Evolutionary conservation across 2,113 vertebrate species (phyloP).

Genomic region (Uropsilus gracilis): DNA sequence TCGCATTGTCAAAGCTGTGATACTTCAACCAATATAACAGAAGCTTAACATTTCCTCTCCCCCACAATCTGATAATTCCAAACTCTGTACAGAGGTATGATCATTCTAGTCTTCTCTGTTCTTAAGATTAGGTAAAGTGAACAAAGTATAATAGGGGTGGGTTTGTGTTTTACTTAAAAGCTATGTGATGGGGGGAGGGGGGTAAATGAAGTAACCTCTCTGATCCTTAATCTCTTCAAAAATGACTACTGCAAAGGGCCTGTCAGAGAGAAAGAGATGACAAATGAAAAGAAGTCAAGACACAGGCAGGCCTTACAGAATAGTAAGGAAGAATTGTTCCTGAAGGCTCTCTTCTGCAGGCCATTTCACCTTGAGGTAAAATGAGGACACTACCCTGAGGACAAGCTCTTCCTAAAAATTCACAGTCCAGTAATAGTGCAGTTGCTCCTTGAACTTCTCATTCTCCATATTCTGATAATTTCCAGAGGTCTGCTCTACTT

Average conservation of each 20-base stretch:
- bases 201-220: constrained; percentile 27
- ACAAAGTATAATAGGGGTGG: not conserved
- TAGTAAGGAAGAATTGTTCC: not conserved
- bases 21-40: not conserved
- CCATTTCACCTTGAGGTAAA: not conserved
- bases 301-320: not conserved
- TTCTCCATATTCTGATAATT: not conserved
- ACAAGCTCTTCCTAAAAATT: not conserved
- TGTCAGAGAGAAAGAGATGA: not conserved
- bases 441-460: not conserved
- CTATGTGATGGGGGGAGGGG: not conserved
- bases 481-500: not conserved
- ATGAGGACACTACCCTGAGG: not conserved
- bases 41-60: not conserved
- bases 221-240: not conserved
- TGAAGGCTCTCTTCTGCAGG: not conserved
- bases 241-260: not conserved
- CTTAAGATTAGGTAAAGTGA: not conserved
- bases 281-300: not conserved
- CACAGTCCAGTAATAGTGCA: not conserved
- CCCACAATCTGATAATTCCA: not conserved
- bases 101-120: not conserved
- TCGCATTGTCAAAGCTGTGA: not conserved
- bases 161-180: not conserved
- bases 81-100: not conserved